Evolutionary conservation across 2,888 invertebrate genomes (phyloP), one percentile per base, ranked within the genome.

Genomic region (Troides oblongomaculatus): DNA sequence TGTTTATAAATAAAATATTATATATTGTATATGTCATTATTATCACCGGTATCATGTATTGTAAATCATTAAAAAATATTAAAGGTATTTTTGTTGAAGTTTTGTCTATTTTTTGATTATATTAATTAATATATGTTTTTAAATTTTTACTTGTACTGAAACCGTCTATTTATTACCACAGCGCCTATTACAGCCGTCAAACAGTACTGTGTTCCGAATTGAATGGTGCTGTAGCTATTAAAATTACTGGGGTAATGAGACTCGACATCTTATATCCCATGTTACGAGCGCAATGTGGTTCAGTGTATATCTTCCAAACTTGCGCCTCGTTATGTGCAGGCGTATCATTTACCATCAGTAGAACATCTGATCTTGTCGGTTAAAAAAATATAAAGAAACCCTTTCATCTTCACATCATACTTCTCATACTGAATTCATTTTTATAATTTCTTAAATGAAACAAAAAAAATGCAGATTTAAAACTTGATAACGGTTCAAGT

Each of bases 71-170:
- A 79, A 53, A 21, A 39, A 65, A 69, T 46, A 63, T 66, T 81
- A 81, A 81, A 81, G 72, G 64, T 72, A 77, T 75, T 72, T 80
- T 78, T 72, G 80, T 76, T 76, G 76, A 73, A 70, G 72, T 64
- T 73, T 66, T 69, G 74, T 76, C 79, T 80, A 79, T 87, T 86
- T 85, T 87, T 87, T 87, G 86, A 76, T 74, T 71, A 69, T 62
- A 62, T 72, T 70, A 65, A 68, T 67, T 75, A 75, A 78, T 78
- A 78, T 78, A 78, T 73, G 72, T 73, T 74, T 75, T 58, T 73
- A 62, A 74, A 72, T 74, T 67, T 73, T 39, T 60, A 74, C 69
- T 75, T 53, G 76, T 30, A 30, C 30, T 30, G 30, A 30, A 5
- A 30, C 30, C 30, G 30, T 3, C 30, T 30, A 30, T 3, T 5